Conservation (phyloP, 2,113 vertebrate genomes). For the Amazona vittata region DNA sequence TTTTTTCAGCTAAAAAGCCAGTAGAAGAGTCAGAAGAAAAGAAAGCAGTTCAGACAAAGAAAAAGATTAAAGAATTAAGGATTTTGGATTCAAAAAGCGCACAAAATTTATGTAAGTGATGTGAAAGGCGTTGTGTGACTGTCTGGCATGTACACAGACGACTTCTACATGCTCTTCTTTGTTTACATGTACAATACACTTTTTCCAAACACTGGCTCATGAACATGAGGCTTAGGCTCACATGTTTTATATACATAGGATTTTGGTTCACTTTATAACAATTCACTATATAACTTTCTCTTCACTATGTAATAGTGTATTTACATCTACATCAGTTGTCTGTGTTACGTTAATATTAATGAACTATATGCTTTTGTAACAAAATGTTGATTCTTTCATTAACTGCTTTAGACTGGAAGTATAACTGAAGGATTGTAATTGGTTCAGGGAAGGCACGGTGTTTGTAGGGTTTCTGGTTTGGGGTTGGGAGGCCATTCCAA, state of each 20-base stretch:
- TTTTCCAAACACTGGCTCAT: not conserved
- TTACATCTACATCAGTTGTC: not conserved
- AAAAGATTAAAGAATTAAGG: conserved; percentile 90
- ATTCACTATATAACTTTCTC: not conserved
- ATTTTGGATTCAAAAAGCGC: conserved; percentile 92
- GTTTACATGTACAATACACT: not conserved
- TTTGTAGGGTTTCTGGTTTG: not conserved
- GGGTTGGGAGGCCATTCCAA: not conserved
- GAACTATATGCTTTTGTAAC: not conserved
- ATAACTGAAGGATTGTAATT: no score
- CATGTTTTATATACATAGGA: accelerated
- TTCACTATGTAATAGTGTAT: not conserved
- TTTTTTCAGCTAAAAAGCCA: conserved; percentile 84
- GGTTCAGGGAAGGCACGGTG: not conserved
- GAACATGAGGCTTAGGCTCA: not conserved
- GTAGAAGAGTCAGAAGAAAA: conserved; percentile 82
- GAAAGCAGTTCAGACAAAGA: conserved; percentile 82
- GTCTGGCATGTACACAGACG: not conserved
- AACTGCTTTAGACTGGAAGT: not conserved
- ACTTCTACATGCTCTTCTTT: accelerated
- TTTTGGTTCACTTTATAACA: not conserved
- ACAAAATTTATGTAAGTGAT: conserved; percentile 93
- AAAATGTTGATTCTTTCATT: not conserved
- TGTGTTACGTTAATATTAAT: not conserved
- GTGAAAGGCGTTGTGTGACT: not conserved